Base-by-base conservation (phyloP, 2,113 vertebrate species). In the Prochilodus magdalenae region DNA sequence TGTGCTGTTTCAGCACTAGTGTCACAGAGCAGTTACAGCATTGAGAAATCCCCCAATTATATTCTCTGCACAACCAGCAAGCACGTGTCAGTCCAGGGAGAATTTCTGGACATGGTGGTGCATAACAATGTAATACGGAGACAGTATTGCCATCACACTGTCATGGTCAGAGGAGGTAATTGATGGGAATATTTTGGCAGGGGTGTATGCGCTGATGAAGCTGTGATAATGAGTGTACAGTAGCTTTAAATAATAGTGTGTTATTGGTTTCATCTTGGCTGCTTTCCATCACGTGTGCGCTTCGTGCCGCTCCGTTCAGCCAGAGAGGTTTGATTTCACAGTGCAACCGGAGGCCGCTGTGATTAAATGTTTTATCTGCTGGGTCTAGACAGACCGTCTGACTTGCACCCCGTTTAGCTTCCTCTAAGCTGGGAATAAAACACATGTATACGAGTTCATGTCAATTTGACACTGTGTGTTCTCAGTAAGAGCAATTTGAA, bases 281-380 rank as follows among this genome's bases (percentile, higher is more conserved):
- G 22, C 4, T 44, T n/a, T 44, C 20, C 36, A n/a, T 70, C 26
- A 22, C 20, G 6, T 67, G 8, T 67, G 36, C 11, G 22, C 22
- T 22, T n/a, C 44, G 33, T 15, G 18, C 13, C 20, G 33, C 66
- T 70, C 66, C 12, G 36, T 70, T 70, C 40, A 79, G 66, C 57
- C 65, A 18, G 29, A 24, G 20, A 22, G 8, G 75, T 30, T 73
- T 57, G 75, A 67, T 73, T 77, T 73, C 69, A 15, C 14, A 6
- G 24, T 15, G 67, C 33, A 77, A 73, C 29, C 27, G 11, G 67
- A 73, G 75, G n/a, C 18, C 27, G 5, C 26, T 51, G 47, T 73
- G 40, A 73, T 67, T 57, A 79, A 78, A 73, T 55, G 81, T 73
- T 82, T 78, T 72, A 73, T 78, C 76, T 73, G 59, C 20, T 53